Conservation (phyloP, 2,797 vertebrate species). For the Bryconaethiops microstoma region DNA sequence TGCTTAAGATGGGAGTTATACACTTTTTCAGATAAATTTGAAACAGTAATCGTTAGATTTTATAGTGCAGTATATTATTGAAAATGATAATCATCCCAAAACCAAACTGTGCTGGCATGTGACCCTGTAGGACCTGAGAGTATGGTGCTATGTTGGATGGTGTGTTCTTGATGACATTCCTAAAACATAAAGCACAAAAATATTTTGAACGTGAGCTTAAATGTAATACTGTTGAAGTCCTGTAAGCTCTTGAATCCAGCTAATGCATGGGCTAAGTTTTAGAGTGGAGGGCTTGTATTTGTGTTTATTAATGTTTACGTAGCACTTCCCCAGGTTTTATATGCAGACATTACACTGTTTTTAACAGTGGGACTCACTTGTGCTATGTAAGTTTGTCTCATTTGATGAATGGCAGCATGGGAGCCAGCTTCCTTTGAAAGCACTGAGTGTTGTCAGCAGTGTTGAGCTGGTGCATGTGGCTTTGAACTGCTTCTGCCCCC, state of each 20-base stretch:
- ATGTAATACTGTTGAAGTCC: neutral
- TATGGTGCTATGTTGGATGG: neutral
- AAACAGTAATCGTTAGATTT: neutral
- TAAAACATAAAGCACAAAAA: neutral
- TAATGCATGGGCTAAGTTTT: neutral
- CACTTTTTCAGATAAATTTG: neutral
- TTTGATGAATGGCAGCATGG: constrained; percentile 7
- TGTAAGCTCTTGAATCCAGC: neutral
- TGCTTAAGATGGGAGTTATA: no score
- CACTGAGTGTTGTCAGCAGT: neutral
- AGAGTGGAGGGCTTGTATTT: constrained; percentile 8
- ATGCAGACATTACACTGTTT: neutral
- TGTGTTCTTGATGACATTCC: neutral
- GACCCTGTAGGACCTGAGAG: neutral
- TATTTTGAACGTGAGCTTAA: neutral
- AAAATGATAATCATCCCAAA: neutral
- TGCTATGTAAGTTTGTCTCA: constrained; percentile 6
- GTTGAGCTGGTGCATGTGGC: neutral
- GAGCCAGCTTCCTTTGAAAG: constrained; percentile 21
- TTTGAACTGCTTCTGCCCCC: neutral
- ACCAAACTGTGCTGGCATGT: neutral
- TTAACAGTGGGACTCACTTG: neutral
- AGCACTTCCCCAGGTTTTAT: neutral
- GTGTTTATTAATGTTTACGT: constrained; percentile 2
- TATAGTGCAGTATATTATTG: neutral